Base-by-base conservation (phyloP, 2,797 vertebrate species). In the Cottoperca gobio region DNA sequence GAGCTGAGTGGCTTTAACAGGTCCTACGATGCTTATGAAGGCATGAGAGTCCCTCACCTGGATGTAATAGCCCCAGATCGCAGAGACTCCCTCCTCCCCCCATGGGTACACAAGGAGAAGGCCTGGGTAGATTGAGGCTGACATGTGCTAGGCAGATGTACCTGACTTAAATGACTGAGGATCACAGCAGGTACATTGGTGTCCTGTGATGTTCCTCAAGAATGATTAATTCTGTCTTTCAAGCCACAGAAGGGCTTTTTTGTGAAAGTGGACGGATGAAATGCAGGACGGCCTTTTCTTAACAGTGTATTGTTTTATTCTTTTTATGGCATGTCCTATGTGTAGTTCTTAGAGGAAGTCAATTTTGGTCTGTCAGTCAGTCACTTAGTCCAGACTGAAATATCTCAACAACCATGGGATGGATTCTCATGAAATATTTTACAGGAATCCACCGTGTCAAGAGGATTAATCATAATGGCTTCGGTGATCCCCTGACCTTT, bases 1-100 rank as follows among this genome's bases (percentile, higher is more conserved):
- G 76, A 78, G 83, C 76, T 77, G 81, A 87, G 73, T 71, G 69
- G 73, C 73, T 90, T 91, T 91, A 91, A 91, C 86, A 39, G 82
- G 81, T 79, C 89, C 82, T 72, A 46, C 57, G 84, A 84, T 70
- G 70, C 85, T 69, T 81, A 73, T 88, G 85, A 88, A 87, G 83
- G 40, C 40, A 67, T 46, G 48, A 65, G 70, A 88, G 58, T 76
- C 75, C 75, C 63, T 88, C 85, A 90, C 88, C 89, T 89, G 83
- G 62, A 88, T 76, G 80, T 84, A 88, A 90, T 79, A 65, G 65
- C 66, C 88, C 66, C 46, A 75, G 21, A 83, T 85, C 72, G 49
- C 76, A 68, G n/a, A 61, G 57, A 77, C 73, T 63, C 52, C 46
- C 55, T 70, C 48, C 49, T 40, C 37, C 78, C 81, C 58, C 70